phyloP scores from a whole-genome alignment of 2,888 invertebrate genomes.

The Autographa gamma region DNA sequence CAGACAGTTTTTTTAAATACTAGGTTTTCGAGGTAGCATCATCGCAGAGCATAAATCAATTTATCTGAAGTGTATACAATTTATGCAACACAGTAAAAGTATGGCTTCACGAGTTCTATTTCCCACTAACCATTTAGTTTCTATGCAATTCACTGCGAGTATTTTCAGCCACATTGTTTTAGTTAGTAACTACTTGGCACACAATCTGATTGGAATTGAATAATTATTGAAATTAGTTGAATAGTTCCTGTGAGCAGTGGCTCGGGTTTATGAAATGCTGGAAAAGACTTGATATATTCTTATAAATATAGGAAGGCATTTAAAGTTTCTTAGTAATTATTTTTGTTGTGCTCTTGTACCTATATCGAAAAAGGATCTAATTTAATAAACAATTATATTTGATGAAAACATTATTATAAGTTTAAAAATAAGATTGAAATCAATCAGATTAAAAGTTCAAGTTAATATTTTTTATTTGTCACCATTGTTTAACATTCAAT shows the following conservation, averaged over 20 bases:
- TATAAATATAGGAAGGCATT: not conserved
- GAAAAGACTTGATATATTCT: not conserved
- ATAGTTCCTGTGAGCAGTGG: conserved; percentile 24
- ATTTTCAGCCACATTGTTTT: conserved; percentile 29
- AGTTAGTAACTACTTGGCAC: conserved; percentile 43
- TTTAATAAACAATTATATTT: no score
- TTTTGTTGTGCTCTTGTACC: no score
- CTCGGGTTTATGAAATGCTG: not conserved
- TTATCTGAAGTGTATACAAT: not conserved
- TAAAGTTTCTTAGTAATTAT: not conserved
- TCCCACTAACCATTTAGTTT: conserved; percentile 19
- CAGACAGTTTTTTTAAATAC: no score
- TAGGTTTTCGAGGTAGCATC: no score
- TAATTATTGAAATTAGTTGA: conserved; percentile 49
- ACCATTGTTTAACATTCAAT: no score
- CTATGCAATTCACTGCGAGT: conserved; percentile 15
- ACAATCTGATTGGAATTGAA: conserved; percentile 47
- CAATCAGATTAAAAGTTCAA: no score
- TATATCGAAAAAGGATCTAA: no score
- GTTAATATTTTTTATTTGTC: no score
- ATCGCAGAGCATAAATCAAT: not conserved
- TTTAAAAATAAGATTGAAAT: no score
- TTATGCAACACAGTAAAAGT: not conserved
- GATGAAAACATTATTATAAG: no score
- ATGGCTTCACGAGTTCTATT: not conserved